These are phyloP conservation scores for Sinosuthora webbiana DNA, from an alignment of 2,113 vertebrate species.

Conservation along the genomic window DNA sequence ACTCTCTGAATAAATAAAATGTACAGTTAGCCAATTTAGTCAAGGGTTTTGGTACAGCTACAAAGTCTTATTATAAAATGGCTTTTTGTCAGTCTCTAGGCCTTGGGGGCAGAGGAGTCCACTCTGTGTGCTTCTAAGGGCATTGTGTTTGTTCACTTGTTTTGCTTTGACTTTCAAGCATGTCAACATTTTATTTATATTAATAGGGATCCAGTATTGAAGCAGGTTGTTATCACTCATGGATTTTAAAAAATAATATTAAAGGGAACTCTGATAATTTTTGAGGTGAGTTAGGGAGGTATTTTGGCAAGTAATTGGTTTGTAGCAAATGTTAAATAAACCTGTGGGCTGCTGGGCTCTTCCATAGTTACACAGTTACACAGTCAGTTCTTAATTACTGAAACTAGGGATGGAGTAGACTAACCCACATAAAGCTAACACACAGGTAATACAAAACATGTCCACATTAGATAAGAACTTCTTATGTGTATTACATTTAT, in stretches of 20 bases:
- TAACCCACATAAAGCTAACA: background rate
- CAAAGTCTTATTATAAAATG: conserved; percentile 1
- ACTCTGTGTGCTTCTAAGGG: background rate
- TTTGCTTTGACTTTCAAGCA: conserved; percentile 29
- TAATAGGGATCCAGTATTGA: background rate
- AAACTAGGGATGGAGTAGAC: background rate
- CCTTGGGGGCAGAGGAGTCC: background rate
- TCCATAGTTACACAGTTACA: background rate
- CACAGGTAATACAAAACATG: background rate
- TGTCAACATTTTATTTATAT: conserved; percentile 5
- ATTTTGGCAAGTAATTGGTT: background rate
- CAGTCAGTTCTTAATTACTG: background rate
- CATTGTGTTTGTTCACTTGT: conserved; percentile 4
- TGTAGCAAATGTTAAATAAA: background rate
- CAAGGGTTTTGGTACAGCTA: conserved; percentile 1
- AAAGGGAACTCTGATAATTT: background rate
- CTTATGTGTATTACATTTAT: background rate
- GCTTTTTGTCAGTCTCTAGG: background rate
- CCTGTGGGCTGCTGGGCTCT: background rate
- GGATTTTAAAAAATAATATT: background rate
- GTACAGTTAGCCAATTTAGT: background rate
- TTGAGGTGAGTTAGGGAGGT: background rate
- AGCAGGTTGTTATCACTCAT: background rate
- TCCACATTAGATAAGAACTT: background rate
- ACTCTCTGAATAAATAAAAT: conserved; percentile 13